Conservation (phyloP, 2,113 vertebrate species). For the Phrynosoma platyrhinos region DNA sequence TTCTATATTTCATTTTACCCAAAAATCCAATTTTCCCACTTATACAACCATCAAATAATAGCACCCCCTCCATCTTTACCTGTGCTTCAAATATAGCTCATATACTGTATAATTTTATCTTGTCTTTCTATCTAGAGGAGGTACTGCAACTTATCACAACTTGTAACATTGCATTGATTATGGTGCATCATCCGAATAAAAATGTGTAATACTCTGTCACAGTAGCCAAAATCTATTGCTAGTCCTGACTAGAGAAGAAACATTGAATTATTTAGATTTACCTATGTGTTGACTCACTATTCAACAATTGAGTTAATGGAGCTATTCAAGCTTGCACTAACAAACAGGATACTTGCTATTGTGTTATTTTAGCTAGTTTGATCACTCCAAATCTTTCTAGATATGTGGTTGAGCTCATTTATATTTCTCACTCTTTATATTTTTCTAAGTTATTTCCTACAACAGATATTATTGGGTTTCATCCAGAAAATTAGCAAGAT, state of each 20-base stretch:
- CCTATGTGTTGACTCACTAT: too few relatives aligned
- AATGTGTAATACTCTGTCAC: too few relatives aligned
- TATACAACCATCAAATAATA: not conserved
- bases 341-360: too few relatives aligned
- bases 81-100: not conserved
- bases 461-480: not conserved
- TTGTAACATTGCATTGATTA: not conserved
- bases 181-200: not conserved
- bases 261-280: too few relatives aligned
- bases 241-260: too few relatives aligned
- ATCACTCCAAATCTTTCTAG: not conserved
- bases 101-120: not conserved
- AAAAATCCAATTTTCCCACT: rapidly evolving
- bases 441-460: not conserved
- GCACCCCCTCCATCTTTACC: not conserved
- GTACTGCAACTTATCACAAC: not conserved
- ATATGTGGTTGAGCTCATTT: not conserved
- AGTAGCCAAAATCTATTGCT: too few relatives aligned
- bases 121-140: not conserved
- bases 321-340: too few relatives aligned
- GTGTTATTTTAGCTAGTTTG: not conserved
- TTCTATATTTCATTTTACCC: too few relatives aligned
- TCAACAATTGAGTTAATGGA: too few relatives aligned
- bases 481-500: not conserved
- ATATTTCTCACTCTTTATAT: not conserved